These are phyloP conservation scores for Haemorhous mexicanus DNA, from an alignment of 2,113 vertebrate species.

Conservation along the genomic window DNA sequence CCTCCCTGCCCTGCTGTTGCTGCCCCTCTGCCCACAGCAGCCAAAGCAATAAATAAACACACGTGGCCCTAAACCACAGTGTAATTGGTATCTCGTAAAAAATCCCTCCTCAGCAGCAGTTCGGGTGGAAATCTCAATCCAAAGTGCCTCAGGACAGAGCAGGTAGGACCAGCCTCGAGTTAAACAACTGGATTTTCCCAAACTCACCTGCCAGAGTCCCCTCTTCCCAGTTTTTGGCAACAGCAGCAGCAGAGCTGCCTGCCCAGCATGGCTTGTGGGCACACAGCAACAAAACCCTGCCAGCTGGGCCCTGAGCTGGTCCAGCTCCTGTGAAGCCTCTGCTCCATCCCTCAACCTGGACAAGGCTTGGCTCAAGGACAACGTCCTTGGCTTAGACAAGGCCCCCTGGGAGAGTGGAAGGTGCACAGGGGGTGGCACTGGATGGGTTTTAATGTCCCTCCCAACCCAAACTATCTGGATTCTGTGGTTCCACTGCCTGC, in stretches of 20 bases:
- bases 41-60: not conserved
- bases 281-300: not conserved
- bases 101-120: rapidly evolving
- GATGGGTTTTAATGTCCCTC: not conserved
- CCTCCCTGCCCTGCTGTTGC: not conserved
- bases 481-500: not conserved
- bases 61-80: not conserved
- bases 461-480: not conserved
- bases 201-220: rapidly evolving
- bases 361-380: not conserved
- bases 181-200: not conserved
- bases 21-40: not conserved
- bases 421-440: not conserved
- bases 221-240: not conserved
- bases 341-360: not conserved
- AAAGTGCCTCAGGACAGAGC: not conserved
- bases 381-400: too few relatives aligned
- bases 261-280: not conserved
- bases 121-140: not conserved
- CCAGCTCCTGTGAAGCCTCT: not conserved
- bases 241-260: not conserved
- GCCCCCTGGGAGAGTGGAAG: not conserved
- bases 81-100: not conserved
- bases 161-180: not conserved
- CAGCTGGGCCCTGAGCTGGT: not conserved